phyloP scores from a whole-genome alignment of 37 sponge, comb jelly and placozoan species.

The Halichondria panicea region DNA sequence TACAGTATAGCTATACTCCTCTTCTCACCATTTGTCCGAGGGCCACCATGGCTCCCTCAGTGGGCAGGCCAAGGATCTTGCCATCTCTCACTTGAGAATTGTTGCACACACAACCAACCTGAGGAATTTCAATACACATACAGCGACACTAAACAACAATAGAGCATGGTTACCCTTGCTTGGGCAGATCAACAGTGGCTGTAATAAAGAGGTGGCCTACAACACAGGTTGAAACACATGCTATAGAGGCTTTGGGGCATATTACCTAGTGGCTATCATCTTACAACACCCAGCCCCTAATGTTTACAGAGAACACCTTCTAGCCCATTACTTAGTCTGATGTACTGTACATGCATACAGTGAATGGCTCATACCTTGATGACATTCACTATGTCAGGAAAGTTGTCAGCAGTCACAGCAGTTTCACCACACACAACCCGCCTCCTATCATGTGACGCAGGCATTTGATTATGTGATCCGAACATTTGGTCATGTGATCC shows the following conservation, averaged over 20 bases:
- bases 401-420: slow-evolving; percentile 20
- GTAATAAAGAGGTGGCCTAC: slow-evolving; percentile 4
- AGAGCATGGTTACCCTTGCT: neutral
- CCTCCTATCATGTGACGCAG: neutral
- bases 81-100: slow-evolving; percentile 83
- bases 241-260: neutral
- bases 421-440: slow-evolving; percentile 27
- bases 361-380: slow-evolving; percentile 40
- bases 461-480: neutral
- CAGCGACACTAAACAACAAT: neutral
- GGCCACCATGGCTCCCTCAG: slow-evolving; percentile 86
- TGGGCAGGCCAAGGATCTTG: slow-evolving; percentile 84
- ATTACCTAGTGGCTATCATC: too few relatives aligned
- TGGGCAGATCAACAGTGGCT: neutral
- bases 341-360: neutral
- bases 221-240: slow-evolving; percentile 1
- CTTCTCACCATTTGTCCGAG: slow-evolving; percentile 59
- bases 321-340: too few relatives aligned
- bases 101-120: slow-evolving; percentile 94
- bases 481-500: too few relatives aligned
- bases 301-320: too few relatives aligned
- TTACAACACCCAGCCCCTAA: too few relatives aligned
- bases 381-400: slow-evolving; percentile 49
- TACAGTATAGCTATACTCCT: neutral
- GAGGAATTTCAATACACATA: slow-evolving; percentile 2